These are phyloP conservation scores for Callaeas wilsoni DNA, from an alignment of 2,113 vertebrate genomes.

Conservation along the genomic window DNA sequence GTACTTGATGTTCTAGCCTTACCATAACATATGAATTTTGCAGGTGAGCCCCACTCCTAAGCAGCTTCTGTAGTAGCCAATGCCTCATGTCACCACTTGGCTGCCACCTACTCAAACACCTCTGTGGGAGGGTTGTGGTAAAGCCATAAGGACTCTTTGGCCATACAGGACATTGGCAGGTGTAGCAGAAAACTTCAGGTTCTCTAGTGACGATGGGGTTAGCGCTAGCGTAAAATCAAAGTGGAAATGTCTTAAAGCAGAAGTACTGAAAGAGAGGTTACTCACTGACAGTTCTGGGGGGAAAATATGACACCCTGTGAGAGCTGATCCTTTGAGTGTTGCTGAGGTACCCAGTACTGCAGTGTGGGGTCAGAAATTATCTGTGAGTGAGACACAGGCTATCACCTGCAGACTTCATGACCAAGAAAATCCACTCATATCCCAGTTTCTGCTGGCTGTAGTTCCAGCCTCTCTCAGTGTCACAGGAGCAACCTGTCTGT, in stretches of 20 bases:
- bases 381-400: neutral
- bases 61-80: neutral
- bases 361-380: neutral
- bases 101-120: neutral
- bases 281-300: neutral
- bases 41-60: neutral
- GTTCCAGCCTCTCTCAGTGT: neutral
- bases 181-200: neutral
- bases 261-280: neutral
- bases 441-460: neutral
- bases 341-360: neutral
- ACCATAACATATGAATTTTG: neutral
- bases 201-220: neutral
- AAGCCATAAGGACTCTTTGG: neutral
- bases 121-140: neutral
- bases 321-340: neutral
- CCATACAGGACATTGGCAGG: neutral
- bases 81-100: neutral
- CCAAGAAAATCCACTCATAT: neutral
- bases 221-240: neutral
- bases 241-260: neutral
- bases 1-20: neutral
- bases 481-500: neutral
- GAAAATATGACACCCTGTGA: neutral
- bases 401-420: neutral